Conservation (phyloP, 35 echinoderm and acorn worm species). For the Apostichopus parvimensis region DNA sequence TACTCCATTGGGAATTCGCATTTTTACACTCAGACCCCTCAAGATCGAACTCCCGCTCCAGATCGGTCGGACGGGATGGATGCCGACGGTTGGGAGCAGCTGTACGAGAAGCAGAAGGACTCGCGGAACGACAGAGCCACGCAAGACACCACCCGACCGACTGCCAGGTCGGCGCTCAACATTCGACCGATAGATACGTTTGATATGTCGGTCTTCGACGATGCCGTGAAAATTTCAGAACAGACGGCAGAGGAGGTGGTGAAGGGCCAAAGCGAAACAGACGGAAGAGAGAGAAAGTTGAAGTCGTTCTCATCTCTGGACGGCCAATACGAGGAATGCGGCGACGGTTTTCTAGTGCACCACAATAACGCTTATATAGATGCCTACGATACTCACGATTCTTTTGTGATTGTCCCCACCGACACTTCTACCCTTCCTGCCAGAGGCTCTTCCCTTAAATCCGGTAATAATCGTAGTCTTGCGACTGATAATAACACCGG, state of each 20-base stretch:
- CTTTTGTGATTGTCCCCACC: neutral
- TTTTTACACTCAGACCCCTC: neutral
- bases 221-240: neutral
- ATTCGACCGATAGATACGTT: conserved; percentile 29
- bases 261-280: neutral
- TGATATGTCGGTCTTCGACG: conserved; percentile 20
- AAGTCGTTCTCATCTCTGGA: conserved; percentile 2
- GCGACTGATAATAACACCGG: too few relatives aligned
- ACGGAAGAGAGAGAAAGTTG: neutral
- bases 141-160: neutral
- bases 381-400: neutral
- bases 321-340: neutral
- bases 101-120: conserved; percentile 35
- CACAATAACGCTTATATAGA: conserved; percentile 34
- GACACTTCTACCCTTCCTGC: neutral
- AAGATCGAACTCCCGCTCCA: neutral
- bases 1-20: too few relatives aligned
- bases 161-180: neutral
- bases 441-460: too few relatives aligned
- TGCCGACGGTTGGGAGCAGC: neutral
- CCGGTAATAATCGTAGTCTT: too few relatives aligned
- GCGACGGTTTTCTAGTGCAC: neutral
- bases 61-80: neutral
- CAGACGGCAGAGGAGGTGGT: neutral
- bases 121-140: neutral